A percentile compares a stretch with the other conserved stretches of the same genome.
These are phyloP conservation scores for Trialeurodes vaporariorum DNA, from an alignment of 1,140 invertebrate species.

Conservation along the genomic window DNA sequence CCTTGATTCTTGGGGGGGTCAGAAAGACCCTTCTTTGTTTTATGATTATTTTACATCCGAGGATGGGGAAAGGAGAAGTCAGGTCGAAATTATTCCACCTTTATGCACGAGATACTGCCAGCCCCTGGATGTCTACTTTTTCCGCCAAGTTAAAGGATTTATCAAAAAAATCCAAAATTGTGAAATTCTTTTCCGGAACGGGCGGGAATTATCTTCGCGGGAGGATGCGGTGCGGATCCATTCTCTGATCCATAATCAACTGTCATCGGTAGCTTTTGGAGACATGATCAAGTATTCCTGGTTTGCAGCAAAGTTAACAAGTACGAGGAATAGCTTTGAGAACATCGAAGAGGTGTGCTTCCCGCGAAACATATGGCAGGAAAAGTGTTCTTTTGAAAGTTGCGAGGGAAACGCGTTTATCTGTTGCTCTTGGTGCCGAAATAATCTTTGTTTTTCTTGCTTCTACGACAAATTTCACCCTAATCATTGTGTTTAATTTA, in stretches of 20 bases:
- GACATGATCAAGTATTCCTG: slow-evolving; percentile 22
- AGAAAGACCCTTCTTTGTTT: slow-evolving; percentile 5
- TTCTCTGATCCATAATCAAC: slow-evolving; percentile 17
- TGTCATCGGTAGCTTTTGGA: slow-evolving; percentile 15
- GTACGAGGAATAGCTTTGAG: background rate
- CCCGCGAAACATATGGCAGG: background rate
- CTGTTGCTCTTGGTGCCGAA: slow-evolving; percentile 10
- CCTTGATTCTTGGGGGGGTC: slow-evolving; percentile 16
- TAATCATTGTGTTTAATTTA: too few relatives aligned
- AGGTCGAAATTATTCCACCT: too few relatives aligned
- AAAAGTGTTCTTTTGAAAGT: background rate
- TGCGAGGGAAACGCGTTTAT: slow-evolving; percentile 10
- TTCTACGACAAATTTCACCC: slow-evolving; percentile 17
- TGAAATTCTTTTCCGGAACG: slow-evolving; percentile 6
- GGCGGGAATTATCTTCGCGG: background rate
- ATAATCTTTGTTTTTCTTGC: slow-evolving; percentile 15
- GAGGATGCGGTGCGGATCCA: slow-evolving; percentile 18
- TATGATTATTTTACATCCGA: background rate
- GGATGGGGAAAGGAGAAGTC: slow-evolving; percentile 6
- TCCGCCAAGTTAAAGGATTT: too few relatives aligned
- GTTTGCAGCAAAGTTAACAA: slow-evolving; percentile 4
- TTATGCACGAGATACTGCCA: slow-evolving; percentile 14
- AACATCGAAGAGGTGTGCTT: slow-evolving; percentile 1
- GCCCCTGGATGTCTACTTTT: slow-evolving; percentile 10
- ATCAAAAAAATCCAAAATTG: too few relatives aligned